phyloP scores from a whole-genome alignment of 2,113 vertebrate species.

The Glaucomys volans region DNA sequence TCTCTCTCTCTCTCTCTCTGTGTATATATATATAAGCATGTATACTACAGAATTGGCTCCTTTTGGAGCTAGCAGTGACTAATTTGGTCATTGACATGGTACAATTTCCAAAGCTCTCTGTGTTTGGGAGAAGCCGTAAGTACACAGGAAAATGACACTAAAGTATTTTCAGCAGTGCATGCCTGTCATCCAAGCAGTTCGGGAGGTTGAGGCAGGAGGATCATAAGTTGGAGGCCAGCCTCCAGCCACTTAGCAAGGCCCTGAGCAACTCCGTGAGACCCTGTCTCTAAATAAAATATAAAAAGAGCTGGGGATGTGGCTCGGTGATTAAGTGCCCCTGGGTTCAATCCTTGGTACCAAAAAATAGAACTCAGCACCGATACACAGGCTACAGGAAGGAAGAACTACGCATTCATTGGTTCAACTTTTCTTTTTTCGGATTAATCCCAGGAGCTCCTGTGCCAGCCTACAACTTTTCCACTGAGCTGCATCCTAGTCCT shows the following conservation, averaged over 20 bases:
- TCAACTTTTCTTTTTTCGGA: too few relatives aligned
- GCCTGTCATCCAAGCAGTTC: neutral
- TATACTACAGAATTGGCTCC: neutral
- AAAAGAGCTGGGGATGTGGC: neutral
- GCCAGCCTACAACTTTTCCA: too few relatives aligned
- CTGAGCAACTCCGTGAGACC: too few relatives aligned
- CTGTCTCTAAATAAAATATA: too few relatives aligned
- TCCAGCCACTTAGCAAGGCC: neutral
- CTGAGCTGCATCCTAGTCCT: too few relatives aligned
- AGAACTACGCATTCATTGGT: neutral
- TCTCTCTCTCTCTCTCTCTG: too few relatives aligned
- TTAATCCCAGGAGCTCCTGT: too few relatives aligned
- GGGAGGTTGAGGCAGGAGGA: neutral
- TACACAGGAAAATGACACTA: neutral
- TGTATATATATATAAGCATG: too few relatives aligned
- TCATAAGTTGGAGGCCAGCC: neutral
- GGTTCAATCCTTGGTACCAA: too few relatives aligned
- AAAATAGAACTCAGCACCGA: too few relatives aligned
- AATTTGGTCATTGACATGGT: neutral
- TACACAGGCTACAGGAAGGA: neutral
- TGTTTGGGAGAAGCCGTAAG: neutral
- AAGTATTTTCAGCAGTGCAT: neutral
- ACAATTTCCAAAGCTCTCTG: neutral
- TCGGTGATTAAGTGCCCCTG: fast-evolving
- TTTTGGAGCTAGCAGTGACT: neutral